phyloP scores from a whole-genome alignment of 2,113 vertebrate species.

The Onychostruthus taczanowskii region DNA sequence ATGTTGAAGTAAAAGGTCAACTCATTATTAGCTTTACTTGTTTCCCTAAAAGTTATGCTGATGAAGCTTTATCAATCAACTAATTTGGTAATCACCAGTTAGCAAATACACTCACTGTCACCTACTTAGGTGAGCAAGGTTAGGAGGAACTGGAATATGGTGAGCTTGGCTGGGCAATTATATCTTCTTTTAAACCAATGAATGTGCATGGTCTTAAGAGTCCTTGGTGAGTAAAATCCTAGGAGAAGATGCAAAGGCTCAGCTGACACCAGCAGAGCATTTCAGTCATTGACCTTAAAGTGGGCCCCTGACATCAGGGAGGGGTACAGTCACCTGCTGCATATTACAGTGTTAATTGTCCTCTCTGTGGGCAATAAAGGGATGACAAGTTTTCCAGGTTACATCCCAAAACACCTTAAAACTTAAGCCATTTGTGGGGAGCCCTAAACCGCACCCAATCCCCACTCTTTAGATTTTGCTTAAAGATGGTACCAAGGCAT shows the following conservation, averaged over 20 bases:
- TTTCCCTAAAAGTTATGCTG: conserved; percentile 35
- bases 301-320: background rate
- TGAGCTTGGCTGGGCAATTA: conserved; percentile 64
- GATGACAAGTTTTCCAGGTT: background rate
- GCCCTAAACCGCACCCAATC: background rate
- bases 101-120: conserved; percentile 53
- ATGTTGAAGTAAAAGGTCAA: conserved; percentile 56
- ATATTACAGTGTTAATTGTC: conserved; percentile 22
- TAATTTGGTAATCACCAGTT: conserved; percentile 73
- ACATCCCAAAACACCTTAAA: background rate
- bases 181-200: conserved; percentile 64
- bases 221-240: conserved; percentile 45
- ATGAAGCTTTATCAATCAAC: conserved; percentile 72
- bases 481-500: background rate
- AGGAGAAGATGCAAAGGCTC: background rate
- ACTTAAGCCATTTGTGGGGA: background rate
- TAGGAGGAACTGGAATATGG: conserved; percentile 38
- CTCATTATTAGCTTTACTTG: conserved; percentile 64
- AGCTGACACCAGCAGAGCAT: background rate
- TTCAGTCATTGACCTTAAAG: conserved; percentile 7
- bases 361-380: background rate
- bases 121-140: conserved; percentile 57
- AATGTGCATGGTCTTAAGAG: conserved; percentile 47
- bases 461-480: background rate
- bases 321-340: background rate